phyloP scores from a whole-genome alignment of 2,797 vertebrate species.

The Heterohyrax brucei region DNA sequence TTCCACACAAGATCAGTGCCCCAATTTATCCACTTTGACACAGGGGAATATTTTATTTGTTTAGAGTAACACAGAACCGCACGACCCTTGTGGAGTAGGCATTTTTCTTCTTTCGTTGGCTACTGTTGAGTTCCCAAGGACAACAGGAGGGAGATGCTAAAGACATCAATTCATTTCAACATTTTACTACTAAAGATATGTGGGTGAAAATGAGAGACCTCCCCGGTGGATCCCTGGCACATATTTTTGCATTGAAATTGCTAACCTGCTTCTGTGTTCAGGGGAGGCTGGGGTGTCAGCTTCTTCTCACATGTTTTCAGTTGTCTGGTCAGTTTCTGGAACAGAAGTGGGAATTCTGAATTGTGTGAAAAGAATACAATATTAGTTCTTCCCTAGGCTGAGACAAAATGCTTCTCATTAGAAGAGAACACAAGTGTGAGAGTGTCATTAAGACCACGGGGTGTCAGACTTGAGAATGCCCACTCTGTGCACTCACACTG shows the following conservation, averaged over 20 bases:
- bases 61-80: background rate
- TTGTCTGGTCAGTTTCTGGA: background rate
- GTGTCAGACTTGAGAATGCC: fast-evolving
- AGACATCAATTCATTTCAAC: background rate
- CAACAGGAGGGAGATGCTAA: background rate
- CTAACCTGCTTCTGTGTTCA: fast-evolving
- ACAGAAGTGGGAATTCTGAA: background rate
- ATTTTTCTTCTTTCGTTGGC: background rate
- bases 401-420: background rate
- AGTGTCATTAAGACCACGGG: fast-evolving
- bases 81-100: background rate
- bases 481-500: too few relatives aligned
- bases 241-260: background rate
- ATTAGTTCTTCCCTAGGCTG: too few relatives aligned
- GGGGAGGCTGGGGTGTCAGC: background rate
- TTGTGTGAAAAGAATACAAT: fast-evolving
- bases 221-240: background rate
- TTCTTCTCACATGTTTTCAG: too few relatives aligned
- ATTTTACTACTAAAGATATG: background rate
- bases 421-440: background rate
- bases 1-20: background rate
- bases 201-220: background rate
- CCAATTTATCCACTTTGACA: conserved; percentile 14
- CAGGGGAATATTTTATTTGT: conserved; percentile 4
- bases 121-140: background rate